Conservation (phyloP, 2,113 vertebrate genomes). For the Bubalus kerabau region DNA sequence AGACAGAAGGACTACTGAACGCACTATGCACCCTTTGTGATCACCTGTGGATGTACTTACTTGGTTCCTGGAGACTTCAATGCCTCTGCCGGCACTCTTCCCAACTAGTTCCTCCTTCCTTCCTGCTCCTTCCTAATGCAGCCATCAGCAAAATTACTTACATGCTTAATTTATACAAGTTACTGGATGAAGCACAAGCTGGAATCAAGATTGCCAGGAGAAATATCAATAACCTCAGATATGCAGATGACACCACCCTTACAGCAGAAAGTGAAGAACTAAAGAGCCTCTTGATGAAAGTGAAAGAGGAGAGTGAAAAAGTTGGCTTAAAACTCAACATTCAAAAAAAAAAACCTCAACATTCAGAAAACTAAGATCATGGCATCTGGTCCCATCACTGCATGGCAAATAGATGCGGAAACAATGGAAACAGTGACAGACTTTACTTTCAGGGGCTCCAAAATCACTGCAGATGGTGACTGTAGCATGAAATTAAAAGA, state of each 20-base stretch:
- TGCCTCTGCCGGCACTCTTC: neutral
- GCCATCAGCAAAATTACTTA: neutral
- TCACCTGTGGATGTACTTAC: neutral
- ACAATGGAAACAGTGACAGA: neutral
- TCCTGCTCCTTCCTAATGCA: neutral
- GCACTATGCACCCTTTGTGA: fast-evolving
- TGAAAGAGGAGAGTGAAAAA: neutral
- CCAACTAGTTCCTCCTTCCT: neutral
- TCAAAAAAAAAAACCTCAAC: neutral
- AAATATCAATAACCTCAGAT: neutral
- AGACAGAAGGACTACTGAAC: neutral
- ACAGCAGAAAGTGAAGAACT: neutral
- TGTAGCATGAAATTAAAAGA: neutral
- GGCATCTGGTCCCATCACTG: neutral
- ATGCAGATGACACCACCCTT: neutral
- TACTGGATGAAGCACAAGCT: neutral
- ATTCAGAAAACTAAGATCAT: neutral
- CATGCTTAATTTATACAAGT: neutral
- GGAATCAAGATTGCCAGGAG: neutral
- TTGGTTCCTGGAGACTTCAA: neutral
- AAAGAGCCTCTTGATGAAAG: neutral
- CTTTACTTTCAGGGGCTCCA: neutral
- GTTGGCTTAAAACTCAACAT: neutral
- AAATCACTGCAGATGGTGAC: neutral
- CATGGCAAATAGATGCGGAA: neutral